Evolutionary conservation across 23 tunicate genomes (phyloP), one percentile per base, ranked within the genome.

Genomic region (Aplidium turbinatum): DNA sequence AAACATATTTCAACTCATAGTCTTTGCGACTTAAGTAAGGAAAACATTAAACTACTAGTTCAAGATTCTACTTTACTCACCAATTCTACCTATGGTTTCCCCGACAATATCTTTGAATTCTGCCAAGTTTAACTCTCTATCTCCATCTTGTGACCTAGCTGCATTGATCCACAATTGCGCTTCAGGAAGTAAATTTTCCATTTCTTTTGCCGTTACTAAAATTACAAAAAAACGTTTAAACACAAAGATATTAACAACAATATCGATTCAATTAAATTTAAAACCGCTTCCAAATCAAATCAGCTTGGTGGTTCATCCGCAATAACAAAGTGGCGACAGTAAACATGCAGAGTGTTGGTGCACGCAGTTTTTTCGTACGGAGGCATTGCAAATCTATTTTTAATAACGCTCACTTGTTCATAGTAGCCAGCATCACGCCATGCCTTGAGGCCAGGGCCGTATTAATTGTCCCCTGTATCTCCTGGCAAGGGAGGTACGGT

Each of bases 81-180:
- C 35, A 9, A 23, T 25, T 47, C 58, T 25, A 24, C 58, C 76
- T 21, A 70, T 70, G 18, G 76, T 21, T 7, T 70, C 38, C 22
- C 76, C 46, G 3, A 70, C 58, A 19, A 30, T 18, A 70, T 70
- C 57, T 6, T 3, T 47, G 35, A 70, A 70, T 47, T 70, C 26
- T 21, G 47, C 19, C 3, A 47, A 23, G 24, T n/a, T 70, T 70
- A 70, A 48, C 29, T 70, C 76, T 5, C 2, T 35, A 27, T 47
- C 58, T 3, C 39, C 38, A 66, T 38, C 25, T 35, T 25, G 73
- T 65, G 76, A 28, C 3, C 47, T 7, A 4, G 58, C 76, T 25
- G 58, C 21, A 47, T 47, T 26, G 16, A 70, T 70, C 76, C 76
- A 70, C 3, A 58, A 34, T 70, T 70, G 76, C 26, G 58, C 35